These are phyloP conservation scores for Epistrophe grossulariae DNA, from an alignment of 2,888 invertebrate species.

Conservation along the genomic window DNA sequence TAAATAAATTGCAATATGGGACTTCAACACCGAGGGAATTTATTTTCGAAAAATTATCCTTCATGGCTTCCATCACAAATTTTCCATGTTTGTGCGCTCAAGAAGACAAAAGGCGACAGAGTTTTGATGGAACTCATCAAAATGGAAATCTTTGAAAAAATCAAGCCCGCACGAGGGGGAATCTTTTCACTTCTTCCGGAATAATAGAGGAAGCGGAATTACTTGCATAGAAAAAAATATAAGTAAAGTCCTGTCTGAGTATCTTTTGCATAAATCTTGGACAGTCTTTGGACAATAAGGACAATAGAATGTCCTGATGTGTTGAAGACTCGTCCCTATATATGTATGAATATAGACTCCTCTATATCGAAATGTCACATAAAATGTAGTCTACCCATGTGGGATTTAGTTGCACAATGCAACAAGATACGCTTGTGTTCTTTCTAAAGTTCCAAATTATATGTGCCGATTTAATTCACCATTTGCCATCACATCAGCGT, in stretches of 20 bases:
- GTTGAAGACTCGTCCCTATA: conserved; percentile 40
- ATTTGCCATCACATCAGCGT: conserved; percentile 6
- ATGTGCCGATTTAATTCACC: conserved; percentile 50
- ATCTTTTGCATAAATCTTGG: conserved; percentile 67
- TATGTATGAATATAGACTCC: neutral
- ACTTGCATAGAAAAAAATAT: neutral
- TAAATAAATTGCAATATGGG: conserved; percentile 63
- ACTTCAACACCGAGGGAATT: conserved; percentile 35
- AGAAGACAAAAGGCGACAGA: conserved; percentile 52
- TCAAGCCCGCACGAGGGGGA: conserved; percentile 37
- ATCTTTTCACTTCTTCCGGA: conserved; percentile 12
- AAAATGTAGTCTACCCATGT: conserved; percentile 41
- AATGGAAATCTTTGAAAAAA: conserved; percentile 60
- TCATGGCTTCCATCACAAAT: conserved; percentile 68
- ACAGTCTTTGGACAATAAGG: conserved; percentile 63
- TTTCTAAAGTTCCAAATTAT: neutral
- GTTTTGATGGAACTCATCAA: conserved; percentile 72
- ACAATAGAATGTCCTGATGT: conserved; percentile 62
- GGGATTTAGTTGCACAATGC: conserved; percentile 46
- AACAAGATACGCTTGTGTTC: conserved; percentile 37
- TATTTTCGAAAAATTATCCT: conserved; percentile 50
- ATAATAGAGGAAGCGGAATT: conserved; percentile 44
- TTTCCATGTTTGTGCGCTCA: conserved; percentile 28
- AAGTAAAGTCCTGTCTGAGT: conserved; percentile 1
- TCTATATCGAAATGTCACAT: conserved; percentile 49